These are phyloP conservation scores for Venturia canescens DNA, from an alignment of 1,140 invertebrate species.

Conservation along the genomic window DNA sequence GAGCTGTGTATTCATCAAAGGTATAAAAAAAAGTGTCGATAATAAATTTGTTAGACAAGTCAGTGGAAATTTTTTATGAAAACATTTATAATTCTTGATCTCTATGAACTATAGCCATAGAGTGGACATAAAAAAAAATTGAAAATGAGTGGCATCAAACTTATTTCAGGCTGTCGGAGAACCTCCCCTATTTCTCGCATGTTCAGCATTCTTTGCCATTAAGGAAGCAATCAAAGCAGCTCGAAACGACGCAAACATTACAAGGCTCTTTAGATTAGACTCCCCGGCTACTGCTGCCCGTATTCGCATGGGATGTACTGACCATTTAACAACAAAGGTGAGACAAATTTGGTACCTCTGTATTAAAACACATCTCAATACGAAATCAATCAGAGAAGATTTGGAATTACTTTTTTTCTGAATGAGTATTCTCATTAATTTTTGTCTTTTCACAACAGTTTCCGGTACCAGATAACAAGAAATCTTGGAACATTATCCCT, in stretches of 20 bases:
- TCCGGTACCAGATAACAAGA: constrained; percentile 57
- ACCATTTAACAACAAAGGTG: constrained; percentile 89
- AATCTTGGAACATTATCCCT: constrained; percentile 64
- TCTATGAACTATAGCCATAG: background rate
- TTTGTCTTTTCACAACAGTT: constrained; percentile 53
- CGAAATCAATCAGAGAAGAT: background rate
- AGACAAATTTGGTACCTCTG: constrained; percentile 23
- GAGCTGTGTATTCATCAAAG: constrained; percentile 97
- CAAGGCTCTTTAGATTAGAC: constrained; percentile 84
- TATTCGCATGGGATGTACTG: constrained; percentile 93
- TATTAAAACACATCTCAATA: too few species aligned
- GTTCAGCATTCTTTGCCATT: constrained; percentile 93
- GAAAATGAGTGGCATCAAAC: constrained; percentile 29
- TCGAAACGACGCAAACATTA: constrained; percentile 82
- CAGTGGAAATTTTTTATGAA: too few species aligned
- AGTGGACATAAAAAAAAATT: constrained; percentile 28
- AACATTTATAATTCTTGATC: too few species aligned
- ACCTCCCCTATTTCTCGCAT: constrained; percentile 93
- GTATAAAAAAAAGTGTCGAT: too few species aligned
- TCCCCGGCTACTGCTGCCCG: constrained; percentile 92
- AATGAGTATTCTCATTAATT: background rate
- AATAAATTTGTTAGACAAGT: constrained; percentile 6
- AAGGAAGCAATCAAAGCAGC: constrained; percentile 92
- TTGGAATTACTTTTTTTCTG: constrained; percentile 30
- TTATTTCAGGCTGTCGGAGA: constrained; percentile 92